Conservation (phyloP, 2,113 vertebrate genomes). For the Peromyscus polionotus region DNA sequence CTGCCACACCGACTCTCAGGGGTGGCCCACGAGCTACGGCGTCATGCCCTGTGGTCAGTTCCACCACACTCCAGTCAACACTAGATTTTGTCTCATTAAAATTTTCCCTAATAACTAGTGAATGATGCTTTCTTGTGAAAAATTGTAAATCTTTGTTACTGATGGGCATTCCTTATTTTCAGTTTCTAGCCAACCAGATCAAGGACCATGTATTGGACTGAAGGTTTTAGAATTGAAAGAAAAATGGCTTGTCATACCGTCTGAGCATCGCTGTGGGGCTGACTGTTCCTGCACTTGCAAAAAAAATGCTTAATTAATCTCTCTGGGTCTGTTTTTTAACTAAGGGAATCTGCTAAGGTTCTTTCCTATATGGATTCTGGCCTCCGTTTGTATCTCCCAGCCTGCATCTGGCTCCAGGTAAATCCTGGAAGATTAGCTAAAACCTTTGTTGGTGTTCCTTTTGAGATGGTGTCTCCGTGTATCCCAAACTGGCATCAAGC, state of each 20-base stretch:
- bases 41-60: background rate
- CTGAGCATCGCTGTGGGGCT: background rate
- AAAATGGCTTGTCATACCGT: background rate
- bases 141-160: background rate
- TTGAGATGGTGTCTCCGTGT: background rate
- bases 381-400: background rate
- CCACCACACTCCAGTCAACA: background rate
- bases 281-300: background rate
- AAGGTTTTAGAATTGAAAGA: constrained; percentile 14
- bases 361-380: background rate
- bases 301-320: background rate
- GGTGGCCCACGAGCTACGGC: background rate
- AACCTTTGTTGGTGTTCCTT: background rate
- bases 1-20: background rate
- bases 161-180: background rate
- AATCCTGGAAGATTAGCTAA: background rate
- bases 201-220: background rate
- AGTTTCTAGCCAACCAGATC: background rate
- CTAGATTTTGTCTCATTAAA: background rate
- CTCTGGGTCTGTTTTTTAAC: constrained; percentile 30
- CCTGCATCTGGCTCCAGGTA: background rate
- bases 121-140: background rate
- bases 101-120: background rate
- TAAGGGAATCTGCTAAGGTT: background rate
- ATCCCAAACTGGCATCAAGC: background rate